Percentiles rank a stretch among this genome's conserved stretches.
These are phyloP conservation scores for Ditula angustiorana DNA, from an alignment of 2,888 invertebrate species.

Conservation along the genomic window DNA sequence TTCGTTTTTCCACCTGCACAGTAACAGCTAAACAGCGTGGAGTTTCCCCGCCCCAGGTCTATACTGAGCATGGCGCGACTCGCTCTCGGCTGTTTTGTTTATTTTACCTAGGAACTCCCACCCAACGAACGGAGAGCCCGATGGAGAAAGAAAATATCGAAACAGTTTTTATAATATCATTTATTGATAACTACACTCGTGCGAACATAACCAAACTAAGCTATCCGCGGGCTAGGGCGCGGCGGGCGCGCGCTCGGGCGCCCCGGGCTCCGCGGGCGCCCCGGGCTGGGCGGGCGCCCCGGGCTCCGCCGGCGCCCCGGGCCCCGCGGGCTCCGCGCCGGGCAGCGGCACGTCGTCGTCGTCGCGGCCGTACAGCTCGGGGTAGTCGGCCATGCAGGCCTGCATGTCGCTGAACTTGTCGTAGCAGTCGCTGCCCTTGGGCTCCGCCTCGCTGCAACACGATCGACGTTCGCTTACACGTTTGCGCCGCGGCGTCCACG, in stretches of 20 bases:
- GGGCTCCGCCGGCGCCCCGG: neutral
- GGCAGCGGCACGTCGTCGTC: slow-evolving; percentile 75
- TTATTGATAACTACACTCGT: slow-evolving; percentile 44
- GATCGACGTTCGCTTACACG: too few species aligned
- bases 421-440: slow-evolving; percentile 97
- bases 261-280: neutral
- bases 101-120: too few species aligned
- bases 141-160: neutral
- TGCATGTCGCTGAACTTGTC: slow-evolving; percentile 96
- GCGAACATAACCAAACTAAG: slow-evolving; percentile 13
- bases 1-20: too few species aligned
- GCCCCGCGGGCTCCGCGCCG: slow-evolving; percentile 16
- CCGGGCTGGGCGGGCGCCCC: neutral
- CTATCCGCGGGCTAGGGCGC: slow-evolving; percentile 9
- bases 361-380: slow-evolving; percentile 92
- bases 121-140: neutral
- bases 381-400: slow-evolving; percentile 94
- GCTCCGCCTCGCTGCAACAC: slow-evolving; percentile 90
- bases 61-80: too few species aligned
- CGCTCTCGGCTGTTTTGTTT: neutral
- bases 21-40: too few species aligned
- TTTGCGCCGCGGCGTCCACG: too few species aligned
- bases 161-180: slow-evolving; percentile 20
- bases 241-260: slow-evolving; percentile 1
- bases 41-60: too few species aligned